A percentile compares a stretch with the other conserved stretches of the same genome.
These are phyloP conservation scores for Apteryx mantelli DNA, from an alignment of 2,113 vertebrate genomes.

Conservation along the genomic window DNA sequence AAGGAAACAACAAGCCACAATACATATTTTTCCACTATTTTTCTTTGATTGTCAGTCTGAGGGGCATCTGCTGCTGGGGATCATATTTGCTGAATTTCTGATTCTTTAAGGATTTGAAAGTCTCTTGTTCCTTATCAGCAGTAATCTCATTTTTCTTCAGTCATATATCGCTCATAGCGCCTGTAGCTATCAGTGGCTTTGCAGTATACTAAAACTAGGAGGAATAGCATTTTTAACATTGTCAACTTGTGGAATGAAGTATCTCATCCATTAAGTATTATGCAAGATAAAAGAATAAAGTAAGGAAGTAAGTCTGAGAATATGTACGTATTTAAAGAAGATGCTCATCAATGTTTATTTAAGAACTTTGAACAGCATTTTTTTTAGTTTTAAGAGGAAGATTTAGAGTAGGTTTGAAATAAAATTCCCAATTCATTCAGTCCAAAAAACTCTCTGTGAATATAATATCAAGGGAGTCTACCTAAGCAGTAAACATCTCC, in stretches of 20 bases:
- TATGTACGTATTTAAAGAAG: slow-evolving; percentile 30
- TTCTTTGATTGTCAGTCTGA: slow-evolving; percentile 55
- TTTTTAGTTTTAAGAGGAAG: not conserved
- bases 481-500: not conserved
- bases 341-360: not conserved
- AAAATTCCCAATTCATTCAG: not conserved
- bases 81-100: slow-evolving; percentile 59
- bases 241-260: slow-evolving; percentile 55
- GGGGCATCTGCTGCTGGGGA: slow-evolving; percentile 46
- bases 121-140: slow-evolving; percentile 53
- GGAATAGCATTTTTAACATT: slow-evolving; percentile 58
- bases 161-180: slow-evolving; percentile 19
- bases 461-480: not conserved
- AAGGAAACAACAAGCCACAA: slow-evolving; percentile 38
- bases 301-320: not conserved
- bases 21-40: slow-evolving; percentile 37
- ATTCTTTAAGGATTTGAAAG: slow-evolving; percentile 53
- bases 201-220: slow-evolving; percentile 47
- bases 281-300: slow-evolving; percentile 19
- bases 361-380: not conserved
- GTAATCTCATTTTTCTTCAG: slow-evolving; percentile 66
- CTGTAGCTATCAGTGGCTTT: slow-evolving; percentile 55
- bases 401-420: not conserved
- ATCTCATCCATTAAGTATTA: slow-evolving; percentile 50
- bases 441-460: not conserved